Base-by-base conservation (phyloP, 2,113 vertebrate species). In the Phrynocephalus versicolor region DNA sequence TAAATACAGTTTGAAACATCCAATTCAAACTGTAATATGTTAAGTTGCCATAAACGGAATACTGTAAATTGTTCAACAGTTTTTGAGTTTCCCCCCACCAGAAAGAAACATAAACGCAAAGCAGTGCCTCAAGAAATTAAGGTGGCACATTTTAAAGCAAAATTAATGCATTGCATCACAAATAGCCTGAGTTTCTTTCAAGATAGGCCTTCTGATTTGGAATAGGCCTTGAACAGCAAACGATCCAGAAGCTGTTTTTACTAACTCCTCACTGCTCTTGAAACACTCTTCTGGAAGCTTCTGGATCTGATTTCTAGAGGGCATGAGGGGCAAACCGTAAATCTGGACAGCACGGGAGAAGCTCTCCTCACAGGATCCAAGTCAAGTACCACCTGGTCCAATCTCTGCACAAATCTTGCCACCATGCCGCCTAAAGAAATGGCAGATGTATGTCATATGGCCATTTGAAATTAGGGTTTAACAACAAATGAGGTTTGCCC, bases 1-100 rank as follows among this genome's bases (percentile, higher is more conserved):
- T 89, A 87, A 83, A 89, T 84, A 87, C 0, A 81, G 79, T 25
- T 80, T 25, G 33, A 85, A 81, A 71, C 5, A 30, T 80, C 60
- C 41, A 37, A 92, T 93, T 72, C 87, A 35, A 67, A 64, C 57
- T 85, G 67, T 75, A 57, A 25, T 76, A 55, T 12, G 19, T 41
- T 75, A 33, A 58, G 25, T 21, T 79, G 35, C 19, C 64, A 27
- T 41, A 80, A 21, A 37, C 37, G 67, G 57, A 45, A 45, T 35
- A 71, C 45, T 57, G 35, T 21, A 25, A 78, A 85, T n/a, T 85
- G 19, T 75, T 76, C 41, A 27, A 21, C 13, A 37, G 64, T 8
- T 27, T 51, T 51, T 51, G 45, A 51, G 5, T 51, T 10, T 10
- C 10, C 45, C 45, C 45, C n/a, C 45, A 5, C 45, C 45, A 5